These are phyloP conservation scores for Epistrophe eligans DNA, from an alignment of 2,888 invertebrate genomes.

Conservation along the genomic window DNA sequence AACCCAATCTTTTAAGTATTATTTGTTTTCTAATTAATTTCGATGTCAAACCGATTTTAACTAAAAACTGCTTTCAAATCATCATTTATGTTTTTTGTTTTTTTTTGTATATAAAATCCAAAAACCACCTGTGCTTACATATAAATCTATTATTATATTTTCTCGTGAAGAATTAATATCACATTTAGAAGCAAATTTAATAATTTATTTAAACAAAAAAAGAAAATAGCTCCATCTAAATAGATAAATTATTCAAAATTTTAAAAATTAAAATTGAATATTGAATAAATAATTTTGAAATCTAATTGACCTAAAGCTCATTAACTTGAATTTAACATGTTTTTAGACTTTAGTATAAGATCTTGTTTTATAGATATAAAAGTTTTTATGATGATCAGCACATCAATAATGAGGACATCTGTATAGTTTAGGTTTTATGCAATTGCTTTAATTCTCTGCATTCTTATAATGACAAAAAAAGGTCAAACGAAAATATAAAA, in stretches of 20 bases:
- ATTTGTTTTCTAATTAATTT: conserved; percentile 1
- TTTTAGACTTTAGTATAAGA: not conserved
- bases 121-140: conserved; percentile 13
- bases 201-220: not conserved
- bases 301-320: conserved; percentile 9
- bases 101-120: not conserved
- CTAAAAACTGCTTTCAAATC: not conserved
- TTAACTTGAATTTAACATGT: not conserved
- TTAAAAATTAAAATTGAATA: not conserved
- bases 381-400: too few relatives aligned
- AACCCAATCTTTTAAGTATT: not conserved
- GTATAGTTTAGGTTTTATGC: too few relatives aligned
- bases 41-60: conserved; percentile 8
- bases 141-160: not conserved
- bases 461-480: too few relatives aligned
- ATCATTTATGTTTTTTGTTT: too few relatives aligned
- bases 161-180: conserved; percentile 3
- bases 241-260: conserved; percentile 28
- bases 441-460: too few relatives aligned
- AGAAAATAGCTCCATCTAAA: conserved; percentile 7
- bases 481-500: too few relatives aligned
- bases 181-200: conserved; percentile 6
- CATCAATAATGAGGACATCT: too few relatives aligned
- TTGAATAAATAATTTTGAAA: conserved; percentile 2
- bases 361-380: too few relatives aligned